These are phyloP conservation scores for Coluber constrictor DNA, from an alignment of 2,797 vertebrate species.

Conservation along the genomic window DNA sequence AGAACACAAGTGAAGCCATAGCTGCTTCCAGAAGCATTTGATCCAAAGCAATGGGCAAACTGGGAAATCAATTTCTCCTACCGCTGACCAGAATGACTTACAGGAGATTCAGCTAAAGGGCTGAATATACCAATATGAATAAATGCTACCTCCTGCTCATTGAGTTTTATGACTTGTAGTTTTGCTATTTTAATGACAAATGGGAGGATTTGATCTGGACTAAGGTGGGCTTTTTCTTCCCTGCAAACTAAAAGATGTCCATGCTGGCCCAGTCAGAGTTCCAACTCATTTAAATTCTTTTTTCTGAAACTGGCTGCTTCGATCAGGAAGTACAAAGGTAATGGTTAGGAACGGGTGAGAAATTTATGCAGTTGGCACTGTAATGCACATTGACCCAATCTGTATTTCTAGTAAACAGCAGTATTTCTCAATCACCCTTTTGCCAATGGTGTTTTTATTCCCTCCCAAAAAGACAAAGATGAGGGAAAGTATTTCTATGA, in stretches of 20 bases:
- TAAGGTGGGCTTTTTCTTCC: background rate
- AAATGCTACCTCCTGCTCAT: background rate
- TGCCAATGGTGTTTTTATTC: background rate
- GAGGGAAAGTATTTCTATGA: background rate
- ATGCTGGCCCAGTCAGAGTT: background rate
- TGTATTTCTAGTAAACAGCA: background rate
- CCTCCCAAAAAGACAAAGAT: background rate
- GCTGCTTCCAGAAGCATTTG: background rate
- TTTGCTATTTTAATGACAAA: background rate
- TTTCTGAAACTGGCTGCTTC: background rate
- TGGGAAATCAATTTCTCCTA: slow-evolving; percentile 23
- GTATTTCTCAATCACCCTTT: background rate
- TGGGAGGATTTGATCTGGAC: background rate
- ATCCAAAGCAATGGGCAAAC: background rate
- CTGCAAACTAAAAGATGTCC: background rate
- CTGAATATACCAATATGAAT: background rate
- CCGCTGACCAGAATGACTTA: background rate
- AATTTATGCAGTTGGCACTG: background rate
- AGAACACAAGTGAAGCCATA: background rate
- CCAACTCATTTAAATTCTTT: background rate
- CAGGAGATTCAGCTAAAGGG: background rate
- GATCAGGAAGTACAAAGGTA: background rate
- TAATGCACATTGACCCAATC: background rate
- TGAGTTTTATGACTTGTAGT: background rate
- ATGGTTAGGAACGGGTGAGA: background rate